A percentile compares a stretch with the other conserved stretches of the same genome.
Conservation (phyloP, 2,797 vertebrate species). For the Lepidocolaptes lacrymiger region DNA sequence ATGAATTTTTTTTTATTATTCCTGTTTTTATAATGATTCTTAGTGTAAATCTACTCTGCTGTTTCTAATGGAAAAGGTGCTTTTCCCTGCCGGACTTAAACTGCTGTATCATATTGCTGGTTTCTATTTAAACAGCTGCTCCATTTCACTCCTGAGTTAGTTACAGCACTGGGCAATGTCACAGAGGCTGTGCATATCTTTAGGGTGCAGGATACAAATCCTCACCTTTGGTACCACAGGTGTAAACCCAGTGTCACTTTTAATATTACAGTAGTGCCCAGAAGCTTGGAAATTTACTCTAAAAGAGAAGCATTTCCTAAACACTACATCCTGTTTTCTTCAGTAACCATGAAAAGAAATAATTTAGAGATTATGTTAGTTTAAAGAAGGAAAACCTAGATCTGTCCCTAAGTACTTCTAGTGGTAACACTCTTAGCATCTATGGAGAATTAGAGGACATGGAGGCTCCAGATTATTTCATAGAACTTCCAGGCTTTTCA, state of each 20-base stretch:
- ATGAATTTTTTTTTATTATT: background rate
- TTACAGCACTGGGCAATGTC: background rate
- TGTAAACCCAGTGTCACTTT: background rate
- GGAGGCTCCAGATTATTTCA: background rate
- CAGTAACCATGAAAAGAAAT: background rate
- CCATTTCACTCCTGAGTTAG: constrained; percentile 37
- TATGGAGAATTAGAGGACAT: background rate
- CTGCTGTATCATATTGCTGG: constrained; percentile 22
- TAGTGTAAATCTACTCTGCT: background rate
- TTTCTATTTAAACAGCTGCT: constrained; percentile 60
- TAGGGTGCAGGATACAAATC: background rate
- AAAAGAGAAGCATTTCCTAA: background rate
- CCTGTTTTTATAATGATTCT: background rate
- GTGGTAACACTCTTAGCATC: background rate
- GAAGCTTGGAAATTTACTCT: background rate
- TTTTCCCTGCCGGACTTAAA: constrained; percentile 2
- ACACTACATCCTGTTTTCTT: background rate
- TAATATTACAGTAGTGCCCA: background rate
- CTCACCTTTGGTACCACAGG: background rate
- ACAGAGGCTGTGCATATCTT: background rate
- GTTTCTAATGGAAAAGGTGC: constrained; percentile 28
- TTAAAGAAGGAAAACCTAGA: background rate
- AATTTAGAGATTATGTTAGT: background rate
- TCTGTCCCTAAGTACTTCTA: background rate
- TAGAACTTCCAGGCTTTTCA: background rate